Conservation (phyloP, 2,888 invertebrate genomes). For the Neelides folsomi region DNA sequence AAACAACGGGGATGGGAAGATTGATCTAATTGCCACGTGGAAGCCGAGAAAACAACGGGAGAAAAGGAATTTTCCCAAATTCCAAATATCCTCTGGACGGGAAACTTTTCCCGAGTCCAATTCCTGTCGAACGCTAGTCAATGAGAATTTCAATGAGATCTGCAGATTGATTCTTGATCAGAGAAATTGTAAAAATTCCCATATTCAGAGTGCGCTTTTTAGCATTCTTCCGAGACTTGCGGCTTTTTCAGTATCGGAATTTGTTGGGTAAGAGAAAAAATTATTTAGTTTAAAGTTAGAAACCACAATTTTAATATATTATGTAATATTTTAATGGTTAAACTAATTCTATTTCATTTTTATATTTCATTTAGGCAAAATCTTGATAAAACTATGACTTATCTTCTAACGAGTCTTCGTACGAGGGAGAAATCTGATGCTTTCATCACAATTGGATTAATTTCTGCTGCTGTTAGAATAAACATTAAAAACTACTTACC, state of each 20-base stretch:
- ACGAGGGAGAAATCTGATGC: slow-evolving; percentile 71
- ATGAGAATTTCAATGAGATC: slow-evolving; percentile 67
- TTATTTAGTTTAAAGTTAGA: not conserved
- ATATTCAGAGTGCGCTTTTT: slow-evolving; percentile 76
- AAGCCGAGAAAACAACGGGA: too few species aligned
- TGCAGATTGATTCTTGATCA: slow-evolving; percentile 68
- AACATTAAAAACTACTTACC: slow-evolving; percentile 67
- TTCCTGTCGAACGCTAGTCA: slow-evolving; percentile 67
- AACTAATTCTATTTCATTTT: not conserved
- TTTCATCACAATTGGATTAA: slow-evolving; percentile 76
- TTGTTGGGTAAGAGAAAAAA: slow-evolving; percentile 41
- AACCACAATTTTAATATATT: not conserved
- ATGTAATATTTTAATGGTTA: not conserved
- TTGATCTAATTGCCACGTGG: not conserved
- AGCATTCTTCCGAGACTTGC: slow-evolving; percentile 79
- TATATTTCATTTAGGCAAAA: slow-evolving; percentile 3
- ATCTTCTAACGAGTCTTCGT: slow-evolving; percentile 60
- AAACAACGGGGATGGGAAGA: not conserved
- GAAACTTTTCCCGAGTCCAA: slow-evolving; percentile 45
- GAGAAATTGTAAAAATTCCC: slow-evolving; percentile 54
- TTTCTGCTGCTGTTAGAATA: slow-evolving; percentile 74
- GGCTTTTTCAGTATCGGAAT: slow-evolving; percentile 75
- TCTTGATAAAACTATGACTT: slow-evolving; percentile 51
- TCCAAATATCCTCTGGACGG: too few species aligned
- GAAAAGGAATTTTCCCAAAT: slow-evolving; percentile 6